phyloP scores from a whole-genome alignment of 2,797 vertebrate genomes.

The Vespertilio murinus region DNA sequence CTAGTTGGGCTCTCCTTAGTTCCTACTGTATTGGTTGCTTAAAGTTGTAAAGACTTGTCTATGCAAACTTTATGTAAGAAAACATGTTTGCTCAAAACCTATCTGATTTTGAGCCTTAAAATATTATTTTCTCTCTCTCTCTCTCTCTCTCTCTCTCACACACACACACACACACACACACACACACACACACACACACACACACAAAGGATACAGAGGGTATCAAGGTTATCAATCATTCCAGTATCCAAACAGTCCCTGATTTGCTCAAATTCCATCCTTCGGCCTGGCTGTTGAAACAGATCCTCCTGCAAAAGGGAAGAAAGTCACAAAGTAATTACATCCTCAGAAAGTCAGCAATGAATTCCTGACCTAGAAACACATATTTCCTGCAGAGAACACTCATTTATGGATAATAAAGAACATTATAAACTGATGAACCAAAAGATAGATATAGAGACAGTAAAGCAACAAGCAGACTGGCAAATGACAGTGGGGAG shows the following conservation, averaged over 20 bases:
- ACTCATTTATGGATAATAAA: too few relatives aligned
- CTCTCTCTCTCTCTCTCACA: background rate
- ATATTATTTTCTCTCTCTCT: constrained; percentile 3
- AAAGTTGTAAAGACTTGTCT: constrained; percentile 24
- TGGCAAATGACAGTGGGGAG: too few relatives aligned
- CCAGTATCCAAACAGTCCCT: constrained; percentile 95
- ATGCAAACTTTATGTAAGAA: constrained; percentile 34
- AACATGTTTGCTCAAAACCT: background rate
- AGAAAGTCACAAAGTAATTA: constrained; percentile 49
- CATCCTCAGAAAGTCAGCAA: constrained; percentile 49
- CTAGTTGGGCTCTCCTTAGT: constrained; percentile 3
- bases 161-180: too few relatives aligned
- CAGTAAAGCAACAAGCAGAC: too few relatives aligned
- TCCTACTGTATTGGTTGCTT: constrained; percentile 10
- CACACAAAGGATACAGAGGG: constrained; percentile 92
- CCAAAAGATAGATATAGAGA: too few relatives aligned
- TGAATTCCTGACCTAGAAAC: constrained; percentile 26
- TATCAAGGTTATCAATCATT: constrained; percentile 91
- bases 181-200: background rate
- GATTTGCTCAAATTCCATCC: constrained; percentile 93
- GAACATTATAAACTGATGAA: too few relatives aligned
- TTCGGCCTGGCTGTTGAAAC: constrained; percentile 97
- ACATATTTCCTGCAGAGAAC: background rate
- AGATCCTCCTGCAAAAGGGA: constrained; percentile 92
- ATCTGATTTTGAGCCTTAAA: constrained; percentile 18